Base-by-base conservation (phyloP, 2,888 invertebrate species). In the Agonopterix alstromeriana region DNA sequence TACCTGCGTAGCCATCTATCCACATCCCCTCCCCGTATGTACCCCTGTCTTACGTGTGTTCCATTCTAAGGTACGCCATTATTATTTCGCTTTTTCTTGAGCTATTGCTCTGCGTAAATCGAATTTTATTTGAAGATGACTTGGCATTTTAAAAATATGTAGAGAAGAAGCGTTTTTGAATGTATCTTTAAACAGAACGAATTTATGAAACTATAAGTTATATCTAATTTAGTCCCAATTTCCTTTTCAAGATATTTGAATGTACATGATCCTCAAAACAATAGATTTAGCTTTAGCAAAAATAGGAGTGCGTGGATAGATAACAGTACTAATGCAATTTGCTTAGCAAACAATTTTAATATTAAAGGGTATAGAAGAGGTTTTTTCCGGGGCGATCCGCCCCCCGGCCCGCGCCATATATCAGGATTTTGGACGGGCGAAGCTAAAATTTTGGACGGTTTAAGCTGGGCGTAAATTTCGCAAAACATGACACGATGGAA, bases 341-440 rank as follows among this genome's bases (percentile, higher is more conserved):
- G 63, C 56, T 58, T 60, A 55, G 65, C 59, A 65, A 70, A 64
- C 62, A 63, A 73, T 76, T 74, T 75, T 71, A 70, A 72, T 77
- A 76, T 73, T 70, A 75, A 77, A 79, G 70, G 73, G 66, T 71
- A 66, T 65, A 69, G 68, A 60, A 71, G 63, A 65, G 65, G 59
- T 71, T 83, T 82, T 77, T 67, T 61, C 65, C 66, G 70, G 56
- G 63, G 54, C 60, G 62, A 65, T 65, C 68, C 76, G 65, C 72
- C 75, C 79, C 77, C 68, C 64, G 60, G 58, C 77, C 70, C 67
- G 75, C 77, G 69, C 78, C 90, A 91, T 92, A 89, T 91, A 90
- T 92, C 92, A 91, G 91, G 91, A 91, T 92, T 91, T 87, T 91
- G 89, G 90, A 90, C 86, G 90, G 89, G 86, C 89, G 83, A 89